Percentiles rank a stretch among this genome's conserved stretches.
phyloP scores from a whole-genome alignment of 2,797 vertebrate species.

The Ptychobarbus kaznakovi region DNA sequence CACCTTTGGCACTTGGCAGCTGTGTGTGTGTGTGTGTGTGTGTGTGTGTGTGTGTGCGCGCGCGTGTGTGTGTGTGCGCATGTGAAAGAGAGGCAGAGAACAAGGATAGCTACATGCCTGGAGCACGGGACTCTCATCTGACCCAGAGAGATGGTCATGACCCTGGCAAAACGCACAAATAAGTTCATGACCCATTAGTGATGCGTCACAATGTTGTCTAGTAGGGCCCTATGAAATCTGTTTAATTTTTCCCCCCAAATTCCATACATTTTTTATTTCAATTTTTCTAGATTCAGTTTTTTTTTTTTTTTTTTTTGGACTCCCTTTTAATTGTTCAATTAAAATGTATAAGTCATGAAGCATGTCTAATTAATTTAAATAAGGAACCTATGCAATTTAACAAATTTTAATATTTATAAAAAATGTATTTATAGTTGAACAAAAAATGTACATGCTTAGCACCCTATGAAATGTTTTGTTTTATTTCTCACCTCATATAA shows the following conservation, averaged over 20 bases:
- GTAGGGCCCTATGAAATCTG: not conserved
- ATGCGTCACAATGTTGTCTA: not conserved
- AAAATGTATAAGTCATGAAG: too few relatives aligned
- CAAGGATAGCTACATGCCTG: constrained; percentile 72
- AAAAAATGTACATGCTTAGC: too few relatives aligned
- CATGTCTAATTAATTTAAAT: too few relatives aligned
- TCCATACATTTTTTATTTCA: too few relatives aligned
- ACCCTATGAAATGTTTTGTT: too few relatives aligned
- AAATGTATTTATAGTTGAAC: too few relatives aligned
- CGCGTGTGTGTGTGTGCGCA: constrained; percentile 57
- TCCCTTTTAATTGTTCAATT: too few relatives aligned
- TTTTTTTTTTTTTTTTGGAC: too few relatives aligned
- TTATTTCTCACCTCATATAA: too few relatives aligned
- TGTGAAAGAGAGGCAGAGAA: constrained; percentile 48
- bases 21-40: constrained; percentile 69
- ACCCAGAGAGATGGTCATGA: constrained; percentile 59
- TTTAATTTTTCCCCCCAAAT: too few relatives aligned
- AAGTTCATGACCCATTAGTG: not conserved
- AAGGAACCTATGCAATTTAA: not conserved
- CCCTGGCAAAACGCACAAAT: constrained; percentile 33
- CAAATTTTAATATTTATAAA: too few relatives aligned
- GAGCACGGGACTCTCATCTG: constrained; percentile 82
- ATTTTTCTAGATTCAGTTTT: too few relatives aligned
- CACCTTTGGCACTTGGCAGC: constrained; percentile 78
- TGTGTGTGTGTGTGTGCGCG: not conserved